phyloP scores from a whole-genome alignment of 2,888 invertebrate species.

The Epicampocera succincta region DNA sequence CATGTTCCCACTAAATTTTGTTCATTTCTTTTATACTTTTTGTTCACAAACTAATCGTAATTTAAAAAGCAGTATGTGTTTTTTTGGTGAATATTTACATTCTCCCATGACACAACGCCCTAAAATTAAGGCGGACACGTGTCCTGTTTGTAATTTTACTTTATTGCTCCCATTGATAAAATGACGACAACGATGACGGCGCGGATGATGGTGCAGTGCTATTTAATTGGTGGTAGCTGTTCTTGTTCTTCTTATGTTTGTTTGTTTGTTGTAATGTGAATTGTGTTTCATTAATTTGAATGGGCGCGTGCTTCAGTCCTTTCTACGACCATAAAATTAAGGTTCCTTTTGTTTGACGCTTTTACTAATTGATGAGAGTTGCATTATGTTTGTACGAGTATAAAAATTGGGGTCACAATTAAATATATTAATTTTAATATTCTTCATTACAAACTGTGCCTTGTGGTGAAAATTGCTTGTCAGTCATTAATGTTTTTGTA shows the following conservation, averaged over 20 bases:
- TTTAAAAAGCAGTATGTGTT: background rate
- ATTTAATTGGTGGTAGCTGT: constrained; percentile 4
- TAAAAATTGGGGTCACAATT: constrained; percentile 47
- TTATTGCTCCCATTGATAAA: constrained; percentile 40
- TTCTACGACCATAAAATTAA: constrained; percentile 49
- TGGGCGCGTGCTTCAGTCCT: constrained; percentile 56
- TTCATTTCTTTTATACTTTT: background rate
- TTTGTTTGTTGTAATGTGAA: constrained; percentile 11
- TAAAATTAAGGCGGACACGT: constrained; percentile 61
- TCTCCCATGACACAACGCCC: constrained; percentile 53
- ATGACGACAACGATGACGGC: too few relatives aligned
- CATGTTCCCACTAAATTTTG: background rate
- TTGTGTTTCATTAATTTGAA: constrained; percentile 60
- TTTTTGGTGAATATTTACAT: constrained; percentile 42
- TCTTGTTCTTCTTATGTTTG: background rate
- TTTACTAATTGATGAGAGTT: constrained; percentile 50
- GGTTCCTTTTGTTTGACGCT: constrained; percentile 39
- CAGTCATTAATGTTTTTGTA: background rate
- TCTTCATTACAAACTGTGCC: background rate
- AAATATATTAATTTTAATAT: constrained; percentile 25
- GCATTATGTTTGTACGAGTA: constrained; percentile 42
- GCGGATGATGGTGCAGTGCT: constrained; percentile 22
- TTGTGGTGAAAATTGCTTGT: background rate
- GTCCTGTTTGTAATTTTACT: constrained; percentile 50
- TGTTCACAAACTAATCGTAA: background rate